Conservation (phyloP, 2,888 invertebrate genomes). For the Mylabris sibirica region DNA sequence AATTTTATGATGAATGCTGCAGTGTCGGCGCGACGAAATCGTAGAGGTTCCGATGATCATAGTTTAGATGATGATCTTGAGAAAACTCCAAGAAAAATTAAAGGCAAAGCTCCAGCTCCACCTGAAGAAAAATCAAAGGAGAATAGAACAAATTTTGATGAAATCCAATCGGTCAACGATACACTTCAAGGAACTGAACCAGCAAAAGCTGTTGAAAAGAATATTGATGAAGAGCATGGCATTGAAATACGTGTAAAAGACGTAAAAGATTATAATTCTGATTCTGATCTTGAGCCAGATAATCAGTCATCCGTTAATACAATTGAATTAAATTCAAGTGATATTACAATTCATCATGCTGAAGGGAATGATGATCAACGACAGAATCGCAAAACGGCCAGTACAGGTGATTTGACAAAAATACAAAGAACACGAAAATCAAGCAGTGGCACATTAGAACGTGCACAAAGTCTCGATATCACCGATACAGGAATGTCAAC, state of each 20-base stretch:
- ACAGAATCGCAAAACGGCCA: conserved; percentile 76
- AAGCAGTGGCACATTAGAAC: conserved; percentile 69
- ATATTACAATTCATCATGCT: conserved; percentile 77
- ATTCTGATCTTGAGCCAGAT: conserved; percentile 64
- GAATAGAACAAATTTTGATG: conserved; percentile 61
- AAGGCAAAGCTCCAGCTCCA: conserved; percentile 78
- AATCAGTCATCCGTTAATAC: conserved; percentile 65
- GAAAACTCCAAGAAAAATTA: conserved; percentile 67
- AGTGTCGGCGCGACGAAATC: conserved; percentile 72
- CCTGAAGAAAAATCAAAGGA: conserved; percentile 57
- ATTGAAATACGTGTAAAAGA: conserved; percentile 26
- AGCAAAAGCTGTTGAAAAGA: conserved; percentile 42
- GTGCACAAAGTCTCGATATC: conserved; percentile 83
- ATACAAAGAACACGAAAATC: conserved; percentile 65
- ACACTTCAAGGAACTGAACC: conserved; percentile 59
- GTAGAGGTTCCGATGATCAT: conserved; percentile 64
- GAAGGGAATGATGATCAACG: conserved; percentile 69
- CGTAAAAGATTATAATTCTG: conserved; percentile 58
- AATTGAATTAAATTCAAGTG: conserved; percentile 76
- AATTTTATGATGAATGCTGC: conserved; percentile 77
- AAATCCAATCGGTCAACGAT: conserved; percentile 64
- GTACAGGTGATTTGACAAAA: conserved; percentile 79
- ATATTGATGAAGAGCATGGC: conserved; percentile 28
- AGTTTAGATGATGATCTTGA: conserved; percentile 53
- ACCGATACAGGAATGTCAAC: conserved; percentile 63